Evolutionary conservation across 2,113 vertebrate species (phyloP).

Genomic region (Lathamus discolor): DNA sequence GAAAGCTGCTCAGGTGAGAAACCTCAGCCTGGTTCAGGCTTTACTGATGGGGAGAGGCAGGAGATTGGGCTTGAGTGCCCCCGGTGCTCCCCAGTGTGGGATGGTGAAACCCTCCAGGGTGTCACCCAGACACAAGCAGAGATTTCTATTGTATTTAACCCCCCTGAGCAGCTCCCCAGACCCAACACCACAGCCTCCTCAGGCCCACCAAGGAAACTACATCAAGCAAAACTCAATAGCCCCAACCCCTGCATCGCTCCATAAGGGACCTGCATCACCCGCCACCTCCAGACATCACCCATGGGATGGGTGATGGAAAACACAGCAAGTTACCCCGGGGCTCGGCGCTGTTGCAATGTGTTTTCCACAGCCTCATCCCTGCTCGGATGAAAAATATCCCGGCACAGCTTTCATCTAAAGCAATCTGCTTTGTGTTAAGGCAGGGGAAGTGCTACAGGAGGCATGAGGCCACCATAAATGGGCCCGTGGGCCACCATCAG

Average conservation of each 20-base stretch:
- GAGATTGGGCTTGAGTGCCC: neutral
- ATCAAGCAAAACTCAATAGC: accelerated
- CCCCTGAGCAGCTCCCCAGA: neutral
- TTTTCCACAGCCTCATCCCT: constrained; percentile 19
- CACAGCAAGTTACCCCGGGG: neutral
- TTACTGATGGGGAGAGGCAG: neutral
- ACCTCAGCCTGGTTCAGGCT: neutral
- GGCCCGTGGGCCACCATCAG: neutral
- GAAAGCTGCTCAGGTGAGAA: neutral
- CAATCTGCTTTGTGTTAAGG: constrained; percentile 19
- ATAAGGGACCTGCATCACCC: neutral
- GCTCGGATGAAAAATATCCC: neutral
- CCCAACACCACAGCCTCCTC: neutral
- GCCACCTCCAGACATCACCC: accelerated
- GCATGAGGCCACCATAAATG: constrained; percentile 40
- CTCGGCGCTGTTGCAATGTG: neutral
- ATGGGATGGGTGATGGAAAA: accelerated
- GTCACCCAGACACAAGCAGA: neutral
- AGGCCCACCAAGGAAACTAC: neutral
- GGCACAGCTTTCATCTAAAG: neutral
- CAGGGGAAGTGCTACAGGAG: neutral
- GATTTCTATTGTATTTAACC: neutral
- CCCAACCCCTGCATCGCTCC: accelerated
- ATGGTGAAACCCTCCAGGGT: neutral
- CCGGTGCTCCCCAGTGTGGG: neutral